Base-by-base conservation (phyloP, 92 coral and sea anemone species). In the Phenganax stokvisi region DNA sequence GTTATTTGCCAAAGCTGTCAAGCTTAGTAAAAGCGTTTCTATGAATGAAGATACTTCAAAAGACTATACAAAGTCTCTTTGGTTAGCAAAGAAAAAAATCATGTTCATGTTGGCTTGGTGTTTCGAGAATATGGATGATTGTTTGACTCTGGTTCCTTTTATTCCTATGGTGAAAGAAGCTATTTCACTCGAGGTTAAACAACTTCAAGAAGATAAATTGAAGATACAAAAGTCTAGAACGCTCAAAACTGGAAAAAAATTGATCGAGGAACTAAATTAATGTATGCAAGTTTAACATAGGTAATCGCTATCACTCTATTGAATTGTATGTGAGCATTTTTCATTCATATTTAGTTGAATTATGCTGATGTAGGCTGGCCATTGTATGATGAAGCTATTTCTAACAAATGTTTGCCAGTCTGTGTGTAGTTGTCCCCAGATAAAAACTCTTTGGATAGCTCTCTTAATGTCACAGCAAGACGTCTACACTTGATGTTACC, bases 391-490 rank as follows among this genome's bases (percentile, higher is more conserved):
- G 87, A 28, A 62, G 97, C 97, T 77, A 68, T 81, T 57, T 84
- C 88, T 13, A 85, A 27, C 55, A 91, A 68, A 52, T 85, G 85
- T 13, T 25, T 53, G 9, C 97, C 92, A 83, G 84, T 62, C 15
- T 29, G 75, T 68, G 79, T 87, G 70, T 81, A 53, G 54, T 80
- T 68, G n/a, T 89, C 91, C 31, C 92, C 91, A 66, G 84, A 84
- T 31, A 80, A 62, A 79, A 93, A 93, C 64, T 88, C 93, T 11
- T 74, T 25, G 56, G 97, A 89, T 51, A 93, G 86, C 84, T 93
- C 97, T 74, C 97, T 88, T 56, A 93, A 56, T 11, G 97, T 93
- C 55, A 91, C 77, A 37, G 97, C 97, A 79, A 93, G 88, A 64
- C 97, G 87, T 83, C 97, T 78, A 47, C 88, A 80, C 20, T 59